phyloP scores from a whole-genome alignment of 2,888 invertebrate genomes.

The Rhopalosiphum nymphaeae region DNA sequence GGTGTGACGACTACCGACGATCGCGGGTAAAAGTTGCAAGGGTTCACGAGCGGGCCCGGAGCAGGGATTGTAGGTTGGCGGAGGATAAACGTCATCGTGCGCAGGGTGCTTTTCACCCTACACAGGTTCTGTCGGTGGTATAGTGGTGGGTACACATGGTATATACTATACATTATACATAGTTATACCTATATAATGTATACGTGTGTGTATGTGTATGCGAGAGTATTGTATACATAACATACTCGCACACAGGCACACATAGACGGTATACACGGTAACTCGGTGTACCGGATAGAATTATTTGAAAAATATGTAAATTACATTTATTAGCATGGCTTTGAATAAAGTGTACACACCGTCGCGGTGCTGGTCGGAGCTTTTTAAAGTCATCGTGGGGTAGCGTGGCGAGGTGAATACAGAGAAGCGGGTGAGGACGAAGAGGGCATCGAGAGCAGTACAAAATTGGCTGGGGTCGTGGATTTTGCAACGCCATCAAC shows the following conservation, averaged over 20 bases:
- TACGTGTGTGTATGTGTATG: background rate
- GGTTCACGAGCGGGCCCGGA: background rate
- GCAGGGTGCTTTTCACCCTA: background rate
- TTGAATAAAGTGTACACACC: slow-evolving; percentile 55
- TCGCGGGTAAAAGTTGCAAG: background rate
- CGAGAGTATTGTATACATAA: background rate
- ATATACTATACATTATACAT: background rate
- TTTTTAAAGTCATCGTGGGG: slow-evolving; percentile 54
- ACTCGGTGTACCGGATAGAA: slow-evolving; percentile 58
- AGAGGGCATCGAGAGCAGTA: slow-evolving; percentile 12
- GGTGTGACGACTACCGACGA: background rate
- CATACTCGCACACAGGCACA: background rate
- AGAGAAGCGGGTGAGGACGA: background rate
- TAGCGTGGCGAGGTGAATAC: background rate
- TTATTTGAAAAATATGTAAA: slow-evolving; percentile 66
- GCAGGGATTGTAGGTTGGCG: background rate
- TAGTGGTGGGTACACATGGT: background rate
- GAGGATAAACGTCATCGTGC: background rate
- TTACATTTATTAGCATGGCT: slow-evolving; percentile 63
- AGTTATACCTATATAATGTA: background rate
- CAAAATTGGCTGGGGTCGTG: slow-evolving; percentile 44
- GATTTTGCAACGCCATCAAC: slow-evolving; percentile 43
- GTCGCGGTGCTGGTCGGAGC: slow-evolving; percentile 47
- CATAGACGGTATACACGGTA: background rate
- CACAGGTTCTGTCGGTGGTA: background rate